Percentiles rank a stretch among this genome's conserved stretches.
These are phyloP conservation scores for Menidia menidia DNA, from an alignment of 2,797 vertebrate species.

Conservation along the genomic window DNA sequence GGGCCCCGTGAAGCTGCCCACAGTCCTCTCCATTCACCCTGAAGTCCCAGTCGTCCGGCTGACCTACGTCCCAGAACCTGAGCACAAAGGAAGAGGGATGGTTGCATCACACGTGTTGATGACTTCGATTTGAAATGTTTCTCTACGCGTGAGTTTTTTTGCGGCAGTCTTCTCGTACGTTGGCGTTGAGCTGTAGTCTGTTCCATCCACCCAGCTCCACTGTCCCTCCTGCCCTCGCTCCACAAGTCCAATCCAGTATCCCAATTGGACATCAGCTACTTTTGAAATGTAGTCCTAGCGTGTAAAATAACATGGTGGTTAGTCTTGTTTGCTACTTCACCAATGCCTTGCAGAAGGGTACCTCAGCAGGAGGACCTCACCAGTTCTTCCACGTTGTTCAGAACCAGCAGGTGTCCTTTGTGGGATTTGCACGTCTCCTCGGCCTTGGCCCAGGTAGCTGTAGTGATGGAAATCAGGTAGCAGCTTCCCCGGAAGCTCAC, in stretches of 20 bases:
- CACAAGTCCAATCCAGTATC: slow-evolving; percentile 80
- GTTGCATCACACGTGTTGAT: not conserved
- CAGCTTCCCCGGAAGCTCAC: slow-evolving; percentile 66
- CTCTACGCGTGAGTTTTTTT: not conserved
- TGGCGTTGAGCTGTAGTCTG: slow-evolving; percentile 56
- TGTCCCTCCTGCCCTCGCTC: slow-evolving; percentile 68
- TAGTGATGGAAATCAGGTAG: slow-evolving; percentile 62
- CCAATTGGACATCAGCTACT: not conserved
- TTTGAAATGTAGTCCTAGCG: slow-evolving; percentile 72
- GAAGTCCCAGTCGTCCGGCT: slow-evolving; percentile 77
- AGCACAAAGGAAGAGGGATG: slow-evolving; percentile 10
- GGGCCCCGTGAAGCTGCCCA: slow-evolving; percentile 61
- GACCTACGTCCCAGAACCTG: slow-evolving; percentile 75
- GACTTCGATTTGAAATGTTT: not conserved
- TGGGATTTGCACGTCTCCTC: slow-evolving; percentile 57
- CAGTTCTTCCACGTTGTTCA: slow-evolving; percentile 71
- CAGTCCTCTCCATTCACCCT: slow-evolving; percentile 77
- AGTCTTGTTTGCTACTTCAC: not conserved
- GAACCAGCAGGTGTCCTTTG: slow-evolving; percentile 70
- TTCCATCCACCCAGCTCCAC: slow-evolving; percentile 83
- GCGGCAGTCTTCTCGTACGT: slow-evolving; percentile 55
- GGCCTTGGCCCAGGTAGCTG: slow-evolving; percentile 61
- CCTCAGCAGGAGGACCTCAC: slow-evolving; percentile 51
- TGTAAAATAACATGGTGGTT: not conserved
- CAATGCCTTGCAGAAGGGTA: not conserved